phyloP scores from a whole-genome alignment of 1,140 invertebrate species.

The Drosophila ironensis region DNA sequence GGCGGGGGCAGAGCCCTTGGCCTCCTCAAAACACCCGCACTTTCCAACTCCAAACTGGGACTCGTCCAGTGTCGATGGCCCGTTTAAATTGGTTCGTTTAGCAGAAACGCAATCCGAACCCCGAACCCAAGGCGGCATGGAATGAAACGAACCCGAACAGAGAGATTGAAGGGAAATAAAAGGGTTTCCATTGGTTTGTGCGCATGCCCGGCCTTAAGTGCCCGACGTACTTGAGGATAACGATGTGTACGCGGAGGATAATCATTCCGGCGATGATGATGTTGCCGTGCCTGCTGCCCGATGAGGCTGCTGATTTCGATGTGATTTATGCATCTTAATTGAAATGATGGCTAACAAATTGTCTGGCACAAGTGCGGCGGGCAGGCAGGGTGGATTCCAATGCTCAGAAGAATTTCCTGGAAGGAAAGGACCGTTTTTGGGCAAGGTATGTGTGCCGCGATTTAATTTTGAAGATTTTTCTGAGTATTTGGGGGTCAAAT shows the following conservation, averaged over 20 bases:
- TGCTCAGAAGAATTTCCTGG: conserved; percentile 32
- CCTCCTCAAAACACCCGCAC: neutral
- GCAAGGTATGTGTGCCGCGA: conserved; percentile 12
- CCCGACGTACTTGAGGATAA: conserved; percentile 73
- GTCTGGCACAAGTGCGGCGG: conserved; percentile 52
- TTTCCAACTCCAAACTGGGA: conserved; percentile 14
- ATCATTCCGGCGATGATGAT: conserved; percentile 40
- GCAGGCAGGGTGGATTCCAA: conserved; percentile 20
- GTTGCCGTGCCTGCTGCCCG: conserved; percentile 16
- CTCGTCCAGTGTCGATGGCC: conserved; percentile 31
- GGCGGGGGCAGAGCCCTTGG: conserved; percentile 40
- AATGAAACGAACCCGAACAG: conserved; percentile 51
- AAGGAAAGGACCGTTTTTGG: conserved; percentile 23
- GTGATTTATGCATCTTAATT: conserved; percentile 80
- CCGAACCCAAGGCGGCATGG: conserved; percentile 37
- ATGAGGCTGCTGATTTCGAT: conserved; percentile 68
- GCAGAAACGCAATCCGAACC: conserved; percentile 35
- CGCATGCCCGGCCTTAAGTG: conserved; percentile 66
- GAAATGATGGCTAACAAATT: conserved; percentile 79
- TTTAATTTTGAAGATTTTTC: conserved; percentile 41
- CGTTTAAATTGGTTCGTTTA: conserved; percentile 78
- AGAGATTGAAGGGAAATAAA: conserved; percentile 31
- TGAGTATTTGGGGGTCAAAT: neutral
- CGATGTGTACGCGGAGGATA: conserved; percentile 52
- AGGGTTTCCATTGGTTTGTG: conserved; percentile 54